phyloP scores from a whole-genome alignment of 2,113 vertebrate species.

The Hippocampus comes region DNA sequence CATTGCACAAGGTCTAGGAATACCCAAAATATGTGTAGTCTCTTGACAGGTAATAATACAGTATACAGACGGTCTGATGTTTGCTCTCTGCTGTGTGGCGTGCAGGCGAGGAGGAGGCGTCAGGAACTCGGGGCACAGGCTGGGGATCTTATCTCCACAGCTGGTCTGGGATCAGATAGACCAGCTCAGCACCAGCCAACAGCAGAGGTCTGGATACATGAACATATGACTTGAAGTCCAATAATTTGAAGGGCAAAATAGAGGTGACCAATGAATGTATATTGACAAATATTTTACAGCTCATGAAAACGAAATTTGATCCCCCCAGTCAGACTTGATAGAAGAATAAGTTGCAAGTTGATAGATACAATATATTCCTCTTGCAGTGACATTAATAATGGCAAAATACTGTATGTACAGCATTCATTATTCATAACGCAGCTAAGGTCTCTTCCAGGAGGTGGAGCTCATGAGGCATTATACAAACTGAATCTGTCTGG shows the following conservation, averaged over 20 bases:
- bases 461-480: not conserved
- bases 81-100: conserved; percentile 4
- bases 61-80: not conserved
- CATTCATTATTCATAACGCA: not conserved
- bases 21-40: not conserved
- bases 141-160: conserved; percentile 98
- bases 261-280: conserved; percentile 43
- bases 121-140: conserved; percentile 76
- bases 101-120: conserved; percentile 84
- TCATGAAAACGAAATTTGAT: conserved; percentile 19
- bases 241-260: not conserved
- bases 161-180: conserved; percentile 94
- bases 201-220: conserved; percentile 5
- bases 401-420: not conserved
- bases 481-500: not conserved
- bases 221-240: conserved; percentile 2
- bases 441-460: not conserved
- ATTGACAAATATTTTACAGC: not conserved
- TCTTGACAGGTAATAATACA: not conserved
- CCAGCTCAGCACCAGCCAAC: not conserved
- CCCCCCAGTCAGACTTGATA: not conserved
- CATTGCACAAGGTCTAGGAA: conserved; percentile 84
- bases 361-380: not conserved
- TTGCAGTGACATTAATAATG: not conserved
- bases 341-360: not conserved